Base-by-base conservation (phyloP, 2,797 vertebrate species). In the Enteromius paludinosus region DNA sequence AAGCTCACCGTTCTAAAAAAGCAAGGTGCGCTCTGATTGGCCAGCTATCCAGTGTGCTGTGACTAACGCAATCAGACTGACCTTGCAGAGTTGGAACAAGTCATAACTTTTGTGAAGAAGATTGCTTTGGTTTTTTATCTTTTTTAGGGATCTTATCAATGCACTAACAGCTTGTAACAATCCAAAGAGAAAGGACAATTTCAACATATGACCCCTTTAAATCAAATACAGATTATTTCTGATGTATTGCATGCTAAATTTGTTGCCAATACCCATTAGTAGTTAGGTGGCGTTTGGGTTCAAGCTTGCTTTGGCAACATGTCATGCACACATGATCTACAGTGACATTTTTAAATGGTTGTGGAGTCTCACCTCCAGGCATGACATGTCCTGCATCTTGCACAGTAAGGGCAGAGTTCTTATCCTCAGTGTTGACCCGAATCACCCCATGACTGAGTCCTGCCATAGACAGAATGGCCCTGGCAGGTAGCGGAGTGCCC, bases 361-460 rank as follows among this genome's bases (percentile, higher is more conserved):
- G 43, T 4, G 11, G 47, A 33, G 4, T 83, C 94, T 94, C 81
- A 99, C 98, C 97, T 94, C 98, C 98, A 73, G 98, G 98, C 97
- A 99, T 99, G 78, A 99, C 97, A 1, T 99, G 97, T 8, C 98
- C 98, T 2, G 99, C 98, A 20, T 99, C 98, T 92, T 99, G 98
- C 14, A 99, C 97, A 0, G 97, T 99, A 61, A 99, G 95, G 77
- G 98, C 98, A 12, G 98, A 99, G 89, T 99, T 99, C 91, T 99
- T 99, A 88, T 99, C 98, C 87, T 99, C 98, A 0, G 97, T 99
- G 91, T 99, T 99, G 87, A 99, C 97, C n/a, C 98, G 93, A 85
- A 99, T 99, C 20, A 99, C 98, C 0, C 97, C 95, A 0, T 97
- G 97, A 86, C 98, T 99, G 90, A 99, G 93, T 15, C 98, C 98